A percentile compares a stretch with the other conserved stretches of the same genome.
phyloP scores from a whole-genome alignment of 2,888 invertebrate species.

The Leucophenga montana region DNA sequence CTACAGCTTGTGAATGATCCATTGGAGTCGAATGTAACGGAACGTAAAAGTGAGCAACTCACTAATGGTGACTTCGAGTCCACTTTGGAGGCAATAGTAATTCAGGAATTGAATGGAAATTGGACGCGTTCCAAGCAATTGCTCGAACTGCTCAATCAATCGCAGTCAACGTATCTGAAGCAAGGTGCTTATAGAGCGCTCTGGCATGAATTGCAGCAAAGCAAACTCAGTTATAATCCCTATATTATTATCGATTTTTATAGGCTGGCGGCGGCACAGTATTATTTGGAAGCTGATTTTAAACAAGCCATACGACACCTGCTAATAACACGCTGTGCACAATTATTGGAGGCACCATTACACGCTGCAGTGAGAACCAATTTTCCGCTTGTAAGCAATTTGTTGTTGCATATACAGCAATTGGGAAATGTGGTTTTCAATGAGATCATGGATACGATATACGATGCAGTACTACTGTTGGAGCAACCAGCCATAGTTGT shows the following conservation, averaged over 20 bases:
- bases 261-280: constrained; percentile 32
- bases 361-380: constrained; percentile 39
- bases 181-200: constrained; percentile 53
- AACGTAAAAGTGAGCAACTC: too few species aligned
- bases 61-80: not conserved
- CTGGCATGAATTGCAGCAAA: constrained; percentile 54
- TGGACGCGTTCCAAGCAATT: constrained; percentile 48
- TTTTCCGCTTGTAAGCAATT: constrained; percentile 45
- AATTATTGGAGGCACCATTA: constrained; percentile 52
- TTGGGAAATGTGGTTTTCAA: constrained; percentile 41
- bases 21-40: not conserved
- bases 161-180: constrained; percentile 46
- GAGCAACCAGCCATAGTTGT: constrained; percentile 47
- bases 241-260: constrained; percentile 49
- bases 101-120: constrained; percentile 50
- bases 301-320: constrained; percentile 37
- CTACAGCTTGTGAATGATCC: not conserved
- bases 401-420: constrained; percentile 49
- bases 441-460: constrained; percentile 51
- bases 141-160: constrained; percentile 39
- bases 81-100: constrained; percentile 45
- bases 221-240: constrained; percentile 50
- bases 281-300: constrained; percentile 4
- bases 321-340: constrained; percentile 47
- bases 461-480: constrained; percentile 47